Conservation (phyloP, 2,797 vertebrate species). For the Rallus crepitans region DNA sequence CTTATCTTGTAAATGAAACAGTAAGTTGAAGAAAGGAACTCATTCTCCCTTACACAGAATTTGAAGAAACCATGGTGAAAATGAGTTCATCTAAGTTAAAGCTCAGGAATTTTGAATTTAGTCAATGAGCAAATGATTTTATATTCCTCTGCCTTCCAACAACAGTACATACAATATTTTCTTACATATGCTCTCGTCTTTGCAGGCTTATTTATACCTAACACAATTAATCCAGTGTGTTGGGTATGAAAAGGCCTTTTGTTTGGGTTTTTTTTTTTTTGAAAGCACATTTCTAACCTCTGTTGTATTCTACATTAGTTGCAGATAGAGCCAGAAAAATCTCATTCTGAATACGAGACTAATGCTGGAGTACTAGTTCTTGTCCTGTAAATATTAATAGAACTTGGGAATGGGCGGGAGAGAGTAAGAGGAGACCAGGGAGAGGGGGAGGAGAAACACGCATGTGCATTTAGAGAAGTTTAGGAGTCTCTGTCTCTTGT, state of each 20-base stretch:
- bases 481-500: background rate
- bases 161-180: background rate
- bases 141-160: background rate
- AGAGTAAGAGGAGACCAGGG: background rate
- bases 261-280: background rate
- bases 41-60: background rate
- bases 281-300: conserved; percentile 18
- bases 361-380: conserved; percentile 22
- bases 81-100: background rate
- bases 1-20: background rate
- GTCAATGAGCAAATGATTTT: background rate
- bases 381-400: conserved; percentile 46
- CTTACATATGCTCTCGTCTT: background rate
- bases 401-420: background rate
- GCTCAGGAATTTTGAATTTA: background rate
- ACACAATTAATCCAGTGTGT: conserved; percentile 23
- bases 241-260: conserved; percentile 37
- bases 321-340: conserved; percentile 45
- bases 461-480: background rate
- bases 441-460: background rate
- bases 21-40: background rate
- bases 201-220: conserved; percentile 6
- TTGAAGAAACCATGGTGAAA: background rate
- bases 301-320: conserved; percentile 17
- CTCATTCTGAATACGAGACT: conserved; percentile 35